Evolutionary conservation across 2,888 invertebrate genomes (phyloP), one percentile per base, ranked within the genome.

Genomic region (Drosophila stalkeri): DNA sequence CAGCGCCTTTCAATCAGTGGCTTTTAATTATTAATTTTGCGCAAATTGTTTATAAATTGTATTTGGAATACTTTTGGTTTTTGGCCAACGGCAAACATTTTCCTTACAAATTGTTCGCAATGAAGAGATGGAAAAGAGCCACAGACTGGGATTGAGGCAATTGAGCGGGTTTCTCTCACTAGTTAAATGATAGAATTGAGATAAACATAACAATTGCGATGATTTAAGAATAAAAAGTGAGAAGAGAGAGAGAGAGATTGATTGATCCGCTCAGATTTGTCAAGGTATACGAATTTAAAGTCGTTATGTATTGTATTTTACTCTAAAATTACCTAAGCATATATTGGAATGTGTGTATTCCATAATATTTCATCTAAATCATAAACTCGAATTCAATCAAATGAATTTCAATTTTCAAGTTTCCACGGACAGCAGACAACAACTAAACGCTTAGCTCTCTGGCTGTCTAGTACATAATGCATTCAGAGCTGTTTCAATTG

Each of bases 21-120:
- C 27, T 35, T 57, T 63, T 71, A 46, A 43, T 72, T 31, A 57
- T 39, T 59, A 41, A 62, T 43, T 46, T 46, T 54, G 43, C 44
- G 51, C 64, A 56, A 72, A 64, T 64, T 51, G 47, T 67, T 63
- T 47, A 23, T 41, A 51, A 64, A 72, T 60, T 57, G 44, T 27
- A 61, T 52, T 68, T 31, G 11, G 44, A 52, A 55, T 35, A 68
- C 52, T 59, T 62, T 47, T 57, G 68, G 43, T 6, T 49, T 49
- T 14, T 35, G n/a, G 37, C 33, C 47, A n/a, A 16, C n/a, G 49
- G 47, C 39, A 44, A 20, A 41, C 35, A 16, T 23, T 23, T 12
- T 23, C 18, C 33, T 37, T 12, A 59, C 14, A 59, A 37, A 5
- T 55, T 54, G 23, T 37, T 39, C 9, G 39, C 1, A 12, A 16